Percentiles rank a stretch among this genome's conserved stretches.
phyloP scores from a whole-genome alignment of 2,113 vertebrate species.

The Zosterops borbonicus region DNA sequence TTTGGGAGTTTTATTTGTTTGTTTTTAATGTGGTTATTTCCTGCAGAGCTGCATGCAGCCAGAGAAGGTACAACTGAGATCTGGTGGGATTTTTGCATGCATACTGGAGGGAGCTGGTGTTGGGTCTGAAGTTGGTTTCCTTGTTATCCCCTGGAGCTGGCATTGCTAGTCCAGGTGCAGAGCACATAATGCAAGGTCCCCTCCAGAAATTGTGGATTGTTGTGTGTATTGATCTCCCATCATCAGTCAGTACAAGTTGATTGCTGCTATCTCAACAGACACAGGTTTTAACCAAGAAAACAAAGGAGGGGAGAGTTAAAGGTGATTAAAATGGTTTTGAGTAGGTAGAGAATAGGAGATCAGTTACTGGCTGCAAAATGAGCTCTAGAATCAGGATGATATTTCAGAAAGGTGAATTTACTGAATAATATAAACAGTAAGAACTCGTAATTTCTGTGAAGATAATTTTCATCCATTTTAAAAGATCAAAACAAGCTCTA shows the following conservation, averaged over 20 bases:
- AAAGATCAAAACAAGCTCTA: neutral
- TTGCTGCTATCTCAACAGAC: neutral
- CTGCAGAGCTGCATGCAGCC: neutral
- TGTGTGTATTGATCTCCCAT: neutral
- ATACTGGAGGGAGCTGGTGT: accelerated
- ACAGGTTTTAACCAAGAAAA: neutral
- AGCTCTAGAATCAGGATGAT: neutral
- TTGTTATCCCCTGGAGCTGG: neutral
- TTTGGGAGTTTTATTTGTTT: neutral
- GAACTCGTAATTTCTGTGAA: neutral
- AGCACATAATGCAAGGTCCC: neutral
- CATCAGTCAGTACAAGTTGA: neutral
- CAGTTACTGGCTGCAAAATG: neutral
- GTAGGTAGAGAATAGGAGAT: neutral
- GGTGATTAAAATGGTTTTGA: neutral
- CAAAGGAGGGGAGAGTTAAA: neutral
- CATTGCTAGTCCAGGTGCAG: no score
- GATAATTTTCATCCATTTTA: neutral
- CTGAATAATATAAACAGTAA: neutral
- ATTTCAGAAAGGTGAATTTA: neutral
- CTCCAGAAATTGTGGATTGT: neutral
- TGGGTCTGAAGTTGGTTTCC: neutral
- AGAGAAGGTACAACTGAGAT: neutral
- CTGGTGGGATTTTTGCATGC: neutral
- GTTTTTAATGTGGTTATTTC: neutral